phyloP scores from a whole-genome alignment of 1,140 invertebrate genomes.

The Physella acuta region DNA sequence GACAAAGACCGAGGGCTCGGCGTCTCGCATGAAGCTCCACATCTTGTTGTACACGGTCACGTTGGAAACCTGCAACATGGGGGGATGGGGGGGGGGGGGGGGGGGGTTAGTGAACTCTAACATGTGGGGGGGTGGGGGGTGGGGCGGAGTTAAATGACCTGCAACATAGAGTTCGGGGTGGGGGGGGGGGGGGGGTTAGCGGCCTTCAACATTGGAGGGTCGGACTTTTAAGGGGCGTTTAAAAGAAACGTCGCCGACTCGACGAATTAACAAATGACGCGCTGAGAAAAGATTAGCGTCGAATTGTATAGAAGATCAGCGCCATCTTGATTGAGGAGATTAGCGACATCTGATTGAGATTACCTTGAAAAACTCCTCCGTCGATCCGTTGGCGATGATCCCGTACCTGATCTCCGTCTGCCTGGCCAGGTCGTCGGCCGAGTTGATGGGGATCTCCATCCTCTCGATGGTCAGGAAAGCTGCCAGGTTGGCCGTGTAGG shows the following conservation, averaged over 20 bases:
- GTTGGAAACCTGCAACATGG: slow-evolving; percentile 69
- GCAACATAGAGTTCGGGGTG: too few species aligned
- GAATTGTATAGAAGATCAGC: not conserved
- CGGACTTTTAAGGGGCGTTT: too few species aligned
- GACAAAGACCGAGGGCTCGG: slow-evolving; percentile 55
- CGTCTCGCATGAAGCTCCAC: slow-evolving; percentile 68
- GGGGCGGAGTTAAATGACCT: too few species aligned
- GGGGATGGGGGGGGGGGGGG: too few species aligned
- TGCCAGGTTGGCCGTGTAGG: slow-evolving; percentile 42
- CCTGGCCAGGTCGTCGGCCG: slow-evolving; percentile 65
- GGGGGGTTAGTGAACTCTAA: too few species aligned
- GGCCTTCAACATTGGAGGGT: too few species aligned
- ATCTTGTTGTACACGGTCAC: slow-evolving; percentile 44
- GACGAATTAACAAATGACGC: not conserved
- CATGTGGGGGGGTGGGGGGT: too few species aligned
- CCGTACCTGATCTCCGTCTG: slow-evolving; percentile 79
- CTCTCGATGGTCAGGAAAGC: slow-evolving; percentile 32
- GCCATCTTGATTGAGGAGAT: not conserved
- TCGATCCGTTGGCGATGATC: slow-evolving; percentile 39
- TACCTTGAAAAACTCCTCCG: slow-evolving; percentile 49
- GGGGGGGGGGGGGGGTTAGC: too few species aligned
- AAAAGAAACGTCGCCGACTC: not conserved
- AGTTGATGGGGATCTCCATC: slow-evolving; percentile 45
- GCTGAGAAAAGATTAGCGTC: not conserved
- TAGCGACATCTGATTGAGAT: slow-evolving; percentile 45